Conservation (phyloP, 2,888 invertebrate genomes). For the Cryptus armator region DNA sequence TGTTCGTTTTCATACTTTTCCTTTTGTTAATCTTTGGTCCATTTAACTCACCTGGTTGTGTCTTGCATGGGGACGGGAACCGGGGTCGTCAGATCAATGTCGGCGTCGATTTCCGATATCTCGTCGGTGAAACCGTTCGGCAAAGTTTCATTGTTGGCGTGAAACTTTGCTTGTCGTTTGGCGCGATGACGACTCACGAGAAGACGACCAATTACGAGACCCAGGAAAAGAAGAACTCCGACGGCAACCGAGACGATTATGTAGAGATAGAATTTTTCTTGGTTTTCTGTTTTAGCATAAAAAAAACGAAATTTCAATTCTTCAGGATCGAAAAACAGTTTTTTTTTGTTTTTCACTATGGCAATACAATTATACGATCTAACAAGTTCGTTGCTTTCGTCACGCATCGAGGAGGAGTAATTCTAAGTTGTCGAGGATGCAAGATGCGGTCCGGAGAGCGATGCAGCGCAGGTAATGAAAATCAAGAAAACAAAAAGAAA, state of each 20-base stretch:
- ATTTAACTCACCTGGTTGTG: slow-evolving; percentile 78
- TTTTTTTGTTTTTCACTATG: neutral
- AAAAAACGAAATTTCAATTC: slow-evolving; percentile 1
- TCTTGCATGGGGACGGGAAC: slow-evolving; percentile 87
- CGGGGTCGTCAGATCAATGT: slow-evolving; percentile 91
- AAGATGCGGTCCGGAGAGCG: slow-evolving; percentile 56
- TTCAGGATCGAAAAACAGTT: neutral
- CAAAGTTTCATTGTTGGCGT: slow-evolving; percentile 91
- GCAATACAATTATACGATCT: neutral
- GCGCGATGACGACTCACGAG: slow-evolving; percentile 89
- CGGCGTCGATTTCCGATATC: slow-evolving; percentile 94
- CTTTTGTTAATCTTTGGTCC: neutral
- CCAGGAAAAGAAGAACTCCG: slow-evolving; percentile 90
- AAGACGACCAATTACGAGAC: slow-evolving; percentile 90
- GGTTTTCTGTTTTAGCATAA: slow-evolving; percentile 88
- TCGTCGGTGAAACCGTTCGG: slow-evolving; percentile 95
- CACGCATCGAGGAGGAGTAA: slow-evolving; percentile 28
- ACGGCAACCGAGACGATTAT: slow-evolving; percentile 92
- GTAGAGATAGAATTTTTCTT: slow-evolving; percentile 93
- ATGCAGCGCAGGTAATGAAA: slow-evolving; percentile 51
- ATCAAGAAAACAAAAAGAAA: slow-evolving; percentile 13
- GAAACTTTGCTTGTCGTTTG: slow-evolving; percentile 89
- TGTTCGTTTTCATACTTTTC: neutral
- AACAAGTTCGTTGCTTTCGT: slow-evolving; percentile 8
- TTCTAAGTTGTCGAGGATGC: slow-evolving; percentile 48